phyloP scores from a whole-genome alignment of 2,888 invertebrate genomes.

The Watsonalla cultraria region DNA sequence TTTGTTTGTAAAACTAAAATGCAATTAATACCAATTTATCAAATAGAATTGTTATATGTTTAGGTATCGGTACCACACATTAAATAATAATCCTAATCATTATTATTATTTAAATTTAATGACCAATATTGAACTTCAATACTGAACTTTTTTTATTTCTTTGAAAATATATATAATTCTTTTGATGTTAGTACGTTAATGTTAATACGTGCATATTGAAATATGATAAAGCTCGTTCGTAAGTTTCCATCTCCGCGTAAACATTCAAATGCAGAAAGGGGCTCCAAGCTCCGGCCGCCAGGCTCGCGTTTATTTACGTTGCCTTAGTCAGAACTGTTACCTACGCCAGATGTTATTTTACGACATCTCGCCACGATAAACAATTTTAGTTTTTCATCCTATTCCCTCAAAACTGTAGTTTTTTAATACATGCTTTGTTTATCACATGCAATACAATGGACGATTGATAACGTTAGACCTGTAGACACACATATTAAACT shows the following conservation, averaged over 20 bases:
- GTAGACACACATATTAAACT: not conserved
- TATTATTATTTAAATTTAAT: too few relatives aligned
- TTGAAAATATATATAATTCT: too few relatives aligned
- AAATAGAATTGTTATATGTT: too few relatives aligned
- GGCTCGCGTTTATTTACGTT: slow-evolving; percentile 72
- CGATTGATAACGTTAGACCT: not conserved
- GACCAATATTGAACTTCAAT: too few relatives aligned
- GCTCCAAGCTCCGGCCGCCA: slow-evolving; percentile 33
- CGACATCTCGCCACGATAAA: slow-evolving; percentile 64
- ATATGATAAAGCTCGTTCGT: not conserved
- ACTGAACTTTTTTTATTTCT: too few relatives aligned
- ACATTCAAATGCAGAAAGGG: not conserved
- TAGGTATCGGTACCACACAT: too few relatives aligned
- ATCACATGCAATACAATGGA: not conserved
- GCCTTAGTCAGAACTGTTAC: slow-evolving; percentile 68
- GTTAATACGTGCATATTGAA: not conserved
- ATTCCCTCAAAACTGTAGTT: not conserved
- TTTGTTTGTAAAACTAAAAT: not conserved
- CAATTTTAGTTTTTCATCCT: slow-evolving; percentile 41
- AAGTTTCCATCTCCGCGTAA: not conserved
- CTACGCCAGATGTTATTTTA: slow-evolving; percentile 75
- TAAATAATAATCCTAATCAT: too few relatives aligned
- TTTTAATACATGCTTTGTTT: not conserved
- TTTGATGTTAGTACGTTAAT: too few relatives aligned
- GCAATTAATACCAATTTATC: too few relatives aligned